A percentile compares a stretch with the other conserved stretches of the same genome.
These are phyloP conservation scores for Amiota minor DNA, from an alignment of 2,888 invertebrate genomes.

Conservation along the genomic window DNA sequence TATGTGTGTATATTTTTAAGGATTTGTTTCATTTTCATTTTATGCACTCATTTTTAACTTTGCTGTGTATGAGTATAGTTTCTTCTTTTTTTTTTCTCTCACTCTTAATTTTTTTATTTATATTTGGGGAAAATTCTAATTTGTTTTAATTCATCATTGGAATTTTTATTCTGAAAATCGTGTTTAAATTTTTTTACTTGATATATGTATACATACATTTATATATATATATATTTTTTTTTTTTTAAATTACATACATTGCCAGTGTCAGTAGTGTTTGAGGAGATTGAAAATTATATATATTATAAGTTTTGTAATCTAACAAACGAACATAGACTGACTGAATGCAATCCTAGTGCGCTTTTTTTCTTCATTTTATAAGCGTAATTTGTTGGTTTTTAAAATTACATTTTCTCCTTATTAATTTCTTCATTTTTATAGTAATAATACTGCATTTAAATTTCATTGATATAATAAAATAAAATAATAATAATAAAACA, in stretches of 20 bases:
- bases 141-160: constrained; percentile 1
- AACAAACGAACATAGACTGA: no score
- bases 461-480: constrained; percentile 1
- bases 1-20: background rate
- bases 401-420: background rate
- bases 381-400: background rate
- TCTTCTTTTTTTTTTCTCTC: background rate
- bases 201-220: background rate
- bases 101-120: background rate
- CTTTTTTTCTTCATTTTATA: background rate
- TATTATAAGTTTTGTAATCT: no score
- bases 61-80: background rate
- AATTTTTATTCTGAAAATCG: constrained; percentile 17
- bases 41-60: background rate
- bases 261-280: no score
- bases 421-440: constrained; percentile 12
- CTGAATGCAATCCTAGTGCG: background rate
- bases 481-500: background rate
- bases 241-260: background rate
- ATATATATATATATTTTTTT: background rate
- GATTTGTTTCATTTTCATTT: background rate
- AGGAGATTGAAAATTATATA: no score
- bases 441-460: constrained; percentile 26
- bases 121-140: background rate
- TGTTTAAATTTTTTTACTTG: background rate